Evolutionary conservation across 2,113 vertebrate species (phyloP), one percentile per base, ranked within the genome.

Genomic region (Stegastes partitus): DNA sequence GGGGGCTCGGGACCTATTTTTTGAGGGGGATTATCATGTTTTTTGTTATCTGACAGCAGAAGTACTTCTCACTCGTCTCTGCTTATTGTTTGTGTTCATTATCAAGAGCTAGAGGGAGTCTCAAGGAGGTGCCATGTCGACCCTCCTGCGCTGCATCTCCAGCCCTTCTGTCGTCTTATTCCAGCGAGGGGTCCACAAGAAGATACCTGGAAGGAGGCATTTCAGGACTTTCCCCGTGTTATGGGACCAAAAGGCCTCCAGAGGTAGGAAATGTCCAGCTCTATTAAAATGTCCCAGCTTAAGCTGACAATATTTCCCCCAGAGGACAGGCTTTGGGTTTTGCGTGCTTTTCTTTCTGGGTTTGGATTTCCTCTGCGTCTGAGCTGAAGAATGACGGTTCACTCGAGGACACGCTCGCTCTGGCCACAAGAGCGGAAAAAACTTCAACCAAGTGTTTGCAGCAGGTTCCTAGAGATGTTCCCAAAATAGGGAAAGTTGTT

Each of bases 221-320:
- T 95, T 96, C 84, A 93, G 90, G 90, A 93, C 91, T 47, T 94
- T 93, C 74, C 90, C 91, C 37, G 75, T 79, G n/a, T 86, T 95
- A 81, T 91, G 90, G 90, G 90, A 95, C 89, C 90, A 95, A 74
- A 74, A 92, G 42, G 77, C 88, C 65, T 59, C 85, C 28, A 93
- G 92, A 94, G 95, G 94, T 96, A 94, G 55, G 87, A 73, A n/a
- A 58, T 63, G 5, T 25, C 0, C 63, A 64, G 14, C 12, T 51
- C 21, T 65, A 11, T 16, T 22, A 14, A 56, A 70, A 59, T 59
- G 39, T 74, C 22, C 54, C 14, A 21, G 25, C 47, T 34, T 81
- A 47, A 79, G 31, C 45, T 71, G 25, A 14, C 21, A 31, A 11
- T 44, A 18, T 63, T 42, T 15, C 18, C 62, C 64, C 23, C 25